phyloP scores from a whole-genome alignment of 2,113 vertebrate genomes.

The Trogon surrucura region DNA sequence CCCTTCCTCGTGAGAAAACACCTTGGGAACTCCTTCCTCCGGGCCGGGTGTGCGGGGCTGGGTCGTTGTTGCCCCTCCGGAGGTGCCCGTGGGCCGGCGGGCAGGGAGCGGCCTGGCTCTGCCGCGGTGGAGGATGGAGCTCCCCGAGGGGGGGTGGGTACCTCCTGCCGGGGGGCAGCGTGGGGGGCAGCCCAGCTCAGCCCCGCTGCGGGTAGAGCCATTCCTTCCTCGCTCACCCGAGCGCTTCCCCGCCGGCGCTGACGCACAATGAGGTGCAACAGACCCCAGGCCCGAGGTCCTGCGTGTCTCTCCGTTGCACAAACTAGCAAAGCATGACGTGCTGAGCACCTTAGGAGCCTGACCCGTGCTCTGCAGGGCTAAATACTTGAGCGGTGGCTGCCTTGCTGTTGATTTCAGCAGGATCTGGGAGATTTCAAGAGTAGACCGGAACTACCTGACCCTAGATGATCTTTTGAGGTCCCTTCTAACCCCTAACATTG shows the following conservation, averaged over 20 bases:
- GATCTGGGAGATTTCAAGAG: accelerated
- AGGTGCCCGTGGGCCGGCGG: background rate
- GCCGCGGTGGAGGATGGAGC: too few species aligned
- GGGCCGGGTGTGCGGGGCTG: background rate
- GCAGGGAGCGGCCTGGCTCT: background rate
- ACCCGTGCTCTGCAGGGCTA: background rate
- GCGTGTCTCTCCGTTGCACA: background rate
- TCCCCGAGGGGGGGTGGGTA: background rate
- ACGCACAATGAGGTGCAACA: accelerated
- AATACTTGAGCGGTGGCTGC: background rate
- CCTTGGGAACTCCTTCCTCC: background rate
- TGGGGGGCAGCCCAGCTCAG: background rate
- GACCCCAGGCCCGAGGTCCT: background rate
- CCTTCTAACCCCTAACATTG: too few species aligned
- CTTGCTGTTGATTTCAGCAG: background rate
- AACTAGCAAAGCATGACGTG: accelerated
- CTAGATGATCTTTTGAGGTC: too few species aligned
- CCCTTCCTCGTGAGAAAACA: background rate
- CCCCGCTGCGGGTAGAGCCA: accelerated
- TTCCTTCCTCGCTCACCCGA: accelerated
- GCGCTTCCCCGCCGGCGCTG: accelerated
- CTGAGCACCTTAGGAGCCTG: background rate
- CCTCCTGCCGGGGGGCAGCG: background rate
- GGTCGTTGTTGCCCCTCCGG: background rate
- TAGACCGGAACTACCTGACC: background rate